These are phyloP conservation scores for Dicrurus megarhynchus DNA, from an alignment of 2,113 vertebrate genomes.

Conservation along the genomic window DNA sequence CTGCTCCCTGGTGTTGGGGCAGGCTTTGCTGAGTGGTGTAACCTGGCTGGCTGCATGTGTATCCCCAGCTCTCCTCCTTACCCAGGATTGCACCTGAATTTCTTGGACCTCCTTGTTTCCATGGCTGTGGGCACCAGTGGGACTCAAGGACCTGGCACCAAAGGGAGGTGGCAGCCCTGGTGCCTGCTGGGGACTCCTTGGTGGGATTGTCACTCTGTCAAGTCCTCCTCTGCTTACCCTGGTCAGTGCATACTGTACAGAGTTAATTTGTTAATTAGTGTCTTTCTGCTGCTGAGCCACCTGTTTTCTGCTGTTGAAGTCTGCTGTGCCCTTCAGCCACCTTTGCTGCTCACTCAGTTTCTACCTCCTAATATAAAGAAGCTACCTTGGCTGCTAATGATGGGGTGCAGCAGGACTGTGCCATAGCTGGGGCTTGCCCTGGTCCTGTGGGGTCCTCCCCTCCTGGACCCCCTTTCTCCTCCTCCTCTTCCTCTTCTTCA, in stretches of 20 bases:
- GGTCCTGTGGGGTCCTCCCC: not conserved
- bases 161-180: fast-evolving
- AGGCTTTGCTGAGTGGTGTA: not conserved
- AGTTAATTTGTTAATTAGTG: not conserved
- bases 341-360: not conserved
- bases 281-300: not conserved
- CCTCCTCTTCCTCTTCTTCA: not conserved
- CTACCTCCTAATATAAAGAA: not conserved
- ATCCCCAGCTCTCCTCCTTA: not conserved
- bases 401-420: not conserved
- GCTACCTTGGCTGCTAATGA: not conserved
- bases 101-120: not conserved
- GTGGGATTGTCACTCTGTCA: not conserved
- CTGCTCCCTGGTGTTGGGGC: fast-evolving
- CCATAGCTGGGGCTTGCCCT: not conserved
- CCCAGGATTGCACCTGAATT: not conserved
- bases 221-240: not conserved
- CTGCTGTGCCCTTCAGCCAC: not conserved
- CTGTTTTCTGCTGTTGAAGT: fast-evolving
- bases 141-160: not conserved
- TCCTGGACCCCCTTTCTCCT: not conserved
- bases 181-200: fast-evolving
- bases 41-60: fast-evolving
- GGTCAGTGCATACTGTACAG: not conserved
- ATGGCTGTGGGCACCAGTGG: not conserved